Conservation (phyloP, 2,113 vertebrate genomes). For the Polyodon spathula region DNA sequence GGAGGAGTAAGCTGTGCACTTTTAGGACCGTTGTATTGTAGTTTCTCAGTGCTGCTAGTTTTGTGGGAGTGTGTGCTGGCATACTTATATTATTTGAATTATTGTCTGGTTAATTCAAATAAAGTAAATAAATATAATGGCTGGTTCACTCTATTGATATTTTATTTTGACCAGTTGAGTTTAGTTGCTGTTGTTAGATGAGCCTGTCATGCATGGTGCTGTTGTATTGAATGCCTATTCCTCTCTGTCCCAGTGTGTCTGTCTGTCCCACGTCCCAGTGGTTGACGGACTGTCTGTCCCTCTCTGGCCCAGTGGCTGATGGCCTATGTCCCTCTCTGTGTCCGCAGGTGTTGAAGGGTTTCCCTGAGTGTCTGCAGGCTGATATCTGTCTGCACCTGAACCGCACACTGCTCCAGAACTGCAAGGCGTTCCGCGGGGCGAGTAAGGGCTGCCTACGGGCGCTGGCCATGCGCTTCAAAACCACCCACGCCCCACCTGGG, state of each 20-base stretch:
- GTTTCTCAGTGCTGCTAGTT: too few relatives aligned
- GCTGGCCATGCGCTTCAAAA: slow-evolving; percentile 90
- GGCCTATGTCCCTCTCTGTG: neutral
- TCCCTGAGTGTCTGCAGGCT: slow-evolving; percentile 93
- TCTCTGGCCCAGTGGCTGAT: neutral
- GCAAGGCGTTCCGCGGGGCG: slow-evolving; percentile 83
- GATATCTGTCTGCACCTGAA: slow-evolving; percentile 97
- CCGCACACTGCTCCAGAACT: slow-evolving; percentile 84
- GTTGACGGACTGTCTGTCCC: neutral
- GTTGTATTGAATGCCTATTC: too few relatives aligned
- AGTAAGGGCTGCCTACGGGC: slow-evolving; percentile 91
- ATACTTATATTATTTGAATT: too few relatives aligned
- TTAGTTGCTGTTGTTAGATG: neutral
- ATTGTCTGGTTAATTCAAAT: too few relatives aligned
- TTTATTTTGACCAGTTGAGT: neutral
- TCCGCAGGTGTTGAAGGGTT: slow-evolving; percentile 87
- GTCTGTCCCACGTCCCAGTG: neutral
- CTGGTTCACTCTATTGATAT: neutral
- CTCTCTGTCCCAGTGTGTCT: too few relatives aligned
- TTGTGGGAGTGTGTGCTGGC: too few relatives aligned
- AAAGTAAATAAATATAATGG: too few relatives aligned
- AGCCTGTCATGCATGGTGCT: too few relatives aligned
- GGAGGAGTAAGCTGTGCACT: too few relatives aligned
- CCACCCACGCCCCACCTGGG: slow-evolving; percentile 83
- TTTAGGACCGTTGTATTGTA: too few relatives aligned